Base-by-base conservation (phyloP, 2,888 invertebrate genomes). In the Chrysotoxum bicinctum region DNA sequence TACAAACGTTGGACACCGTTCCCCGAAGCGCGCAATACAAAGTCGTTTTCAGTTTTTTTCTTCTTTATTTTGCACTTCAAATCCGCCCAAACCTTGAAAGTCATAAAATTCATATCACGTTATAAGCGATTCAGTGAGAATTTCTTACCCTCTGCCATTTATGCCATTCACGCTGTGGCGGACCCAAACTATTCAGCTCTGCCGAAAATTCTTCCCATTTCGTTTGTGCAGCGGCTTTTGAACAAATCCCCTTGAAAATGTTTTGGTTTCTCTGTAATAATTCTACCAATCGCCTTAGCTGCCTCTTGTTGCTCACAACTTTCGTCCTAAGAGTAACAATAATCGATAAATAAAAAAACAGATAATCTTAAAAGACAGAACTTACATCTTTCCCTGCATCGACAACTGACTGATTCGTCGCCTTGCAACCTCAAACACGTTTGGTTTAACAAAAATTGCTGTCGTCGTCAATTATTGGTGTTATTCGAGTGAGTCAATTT, bases 51-150 rank as follows among this genome's bases (percentile, higher is more conserved):
- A 10, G 26, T 62, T 62, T 62, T 62, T 14, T 62, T 62, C 40
- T 62, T 62, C 26, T 62, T 62, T 43, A 43, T 62, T 26, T 62
- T 62, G 21, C 62, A 62, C 12, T 62, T 43, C 8, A 62, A 43
- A 62, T 62, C 62, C 2, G 40, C 26, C 62, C 62, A 62, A 10
- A 62, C 62, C 62, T 62, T n/a, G 9, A 14, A 62, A 60, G 0
- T 40, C 3, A 23, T 3, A 43, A 40, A 40, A 3, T n/a, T 43
- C 2, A 4, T 40, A 23, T 50, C 8, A 50, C 3, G 2, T 14
- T 43, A 14, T 7, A 26, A 37, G 12, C 0, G 3, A 1, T 45
- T 10, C 1, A 48, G 19, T 10, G 12, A 2, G 1, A 16, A 30
- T n/a, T 30, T 30, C 35, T 58, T 21, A 58, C 58, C 58, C 58